phyloP scores from a whole-genome alignment of 2,113 vertebrate species.

The Tychaedon coryphoeus region DNA sequence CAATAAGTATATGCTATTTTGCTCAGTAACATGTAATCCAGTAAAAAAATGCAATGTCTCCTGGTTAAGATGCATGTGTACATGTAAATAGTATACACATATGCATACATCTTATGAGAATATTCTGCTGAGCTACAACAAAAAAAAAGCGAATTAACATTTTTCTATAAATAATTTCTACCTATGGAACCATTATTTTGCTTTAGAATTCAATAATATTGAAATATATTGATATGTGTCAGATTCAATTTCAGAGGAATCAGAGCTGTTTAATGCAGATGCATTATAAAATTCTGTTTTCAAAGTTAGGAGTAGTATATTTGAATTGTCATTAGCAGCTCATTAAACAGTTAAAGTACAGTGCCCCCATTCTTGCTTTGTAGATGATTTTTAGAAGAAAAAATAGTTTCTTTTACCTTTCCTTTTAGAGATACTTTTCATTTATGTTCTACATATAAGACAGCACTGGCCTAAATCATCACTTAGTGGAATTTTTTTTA shows the following conservation, averaged over 20 bases:
- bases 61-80: neutral
- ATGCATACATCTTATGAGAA: neutral
- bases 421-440: neutral
- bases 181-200: neutral
- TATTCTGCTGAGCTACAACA: neutral
- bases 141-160: neutral
- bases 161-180: neutral
- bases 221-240: neutral
- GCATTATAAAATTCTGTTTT: neutral
- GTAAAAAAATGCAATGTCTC: neutral
- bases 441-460: neutral
- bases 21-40: neutral
- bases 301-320: neutral
- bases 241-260: neutral
- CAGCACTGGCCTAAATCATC: neutral
- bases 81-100: neutral
- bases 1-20: neutral
- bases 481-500: neutral
- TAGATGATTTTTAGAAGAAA: neutral
- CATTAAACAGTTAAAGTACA: neutral
- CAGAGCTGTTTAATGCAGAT: neutral
- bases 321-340: neutral
- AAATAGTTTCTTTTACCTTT: neutral
- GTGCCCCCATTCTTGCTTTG: neutral
- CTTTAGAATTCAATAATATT: neutral